A percentile compares a stretch with the other conserved stretches of the same genome.
Conservation (phyloP, 2,113 vertebrate species). For the Paracyprichromis sp. region DNA sequence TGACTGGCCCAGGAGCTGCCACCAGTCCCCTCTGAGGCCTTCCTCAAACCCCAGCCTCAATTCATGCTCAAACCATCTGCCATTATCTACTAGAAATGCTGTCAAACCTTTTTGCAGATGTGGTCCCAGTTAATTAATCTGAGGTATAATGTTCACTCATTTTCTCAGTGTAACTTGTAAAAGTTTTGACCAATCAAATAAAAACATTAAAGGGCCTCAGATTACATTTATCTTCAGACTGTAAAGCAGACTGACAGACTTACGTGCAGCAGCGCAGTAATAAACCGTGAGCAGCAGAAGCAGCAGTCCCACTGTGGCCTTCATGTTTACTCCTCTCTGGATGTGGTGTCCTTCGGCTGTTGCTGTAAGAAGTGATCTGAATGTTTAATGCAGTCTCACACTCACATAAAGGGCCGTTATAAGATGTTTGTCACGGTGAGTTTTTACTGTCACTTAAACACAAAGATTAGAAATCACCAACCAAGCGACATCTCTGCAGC, state of each 20-base stretch:
- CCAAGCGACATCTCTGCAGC: not conserved
- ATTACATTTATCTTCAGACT: not conserved
- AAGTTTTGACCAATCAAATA: accelerated
- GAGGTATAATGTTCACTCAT: accelerated
- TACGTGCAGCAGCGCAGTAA: not conserved
- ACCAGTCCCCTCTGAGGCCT: not conserved
- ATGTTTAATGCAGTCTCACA: not conserved
- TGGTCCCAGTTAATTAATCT: not conserved
- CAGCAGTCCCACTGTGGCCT: not conserved
- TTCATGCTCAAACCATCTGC: not conserved
- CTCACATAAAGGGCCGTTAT: not conserved
- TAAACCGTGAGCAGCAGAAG: not conserved
- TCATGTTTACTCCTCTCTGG: not conserved
- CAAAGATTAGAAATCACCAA: not conserved
- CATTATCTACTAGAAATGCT: not conserved
- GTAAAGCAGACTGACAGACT: not conserved
- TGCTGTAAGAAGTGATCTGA: not conserved
- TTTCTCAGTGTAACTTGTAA: not conserved
- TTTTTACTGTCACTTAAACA: accelerated
- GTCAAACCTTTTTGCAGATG: not conserved
- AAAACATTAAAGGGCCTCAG: not conserved
- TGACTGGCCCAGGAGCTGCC: accelerated
- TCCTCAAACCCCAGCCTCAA: not conserved
- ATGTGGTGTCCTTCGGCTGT: not conserved
- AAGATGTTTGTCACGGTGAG: not conserved